Conservation (phyloP, 2,113 vertebrate genomes). For the Phylloscopus trochiloides region DNA sequence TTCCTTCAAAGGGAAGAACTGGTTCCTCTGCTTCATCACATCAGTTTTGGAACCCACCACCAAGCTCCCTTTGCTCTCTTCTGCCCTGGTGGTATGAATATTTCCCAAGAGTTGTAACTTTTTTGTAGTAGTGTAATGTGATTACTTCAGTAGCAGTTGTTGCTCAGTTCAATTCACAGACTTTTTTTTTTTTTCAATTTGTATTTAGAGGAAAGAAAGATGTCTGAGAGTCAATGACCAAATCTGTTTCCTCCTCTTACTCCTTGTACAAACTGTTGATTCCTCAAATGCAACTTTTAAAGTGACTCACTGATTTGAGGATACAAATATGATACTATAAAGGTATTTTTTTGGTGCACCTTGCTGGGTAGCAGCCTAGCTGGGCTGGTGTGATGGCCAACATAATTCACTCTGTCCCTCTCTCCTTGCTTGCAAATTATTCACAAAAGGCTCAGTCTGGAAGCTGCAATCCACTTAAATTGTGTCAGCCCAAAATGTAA, state of each 20-base stretch:
- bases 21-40: not conserved
- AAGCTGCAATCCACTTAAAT: not conserved
- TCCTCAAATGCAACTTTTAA: not conserved
- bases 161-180: not conserved
- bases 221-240: not conserved
- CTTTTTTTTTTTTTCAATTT: not conserved
- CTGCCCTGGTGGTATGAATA: not conserved
- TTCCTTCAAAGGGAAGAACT: not conserved
- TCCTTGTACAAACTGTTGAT: not conserved
- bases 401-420: not conserved
- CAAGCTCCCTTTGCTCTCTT: not conserved
- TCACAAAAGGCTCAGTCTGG: not conserved
- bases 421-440: not conserved
- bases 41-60: not conserved
- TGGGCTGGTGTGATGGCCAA: not conserved
- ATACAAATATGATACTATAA: not conserved
- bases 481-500: not conserved
- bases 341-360: not conserved
- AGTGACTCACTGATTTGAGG: not conserved
- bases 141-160: not conserved
- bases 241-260: not conserved
- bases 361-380: not conserved
- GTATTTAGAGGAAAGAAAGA: not conserved
- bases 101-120: not conserved
- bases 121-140: accelerated